phyloP scores from a whole-genome alignment of 2,113 vertebrate genomes.

The Plotosus lineatus region DNA sequence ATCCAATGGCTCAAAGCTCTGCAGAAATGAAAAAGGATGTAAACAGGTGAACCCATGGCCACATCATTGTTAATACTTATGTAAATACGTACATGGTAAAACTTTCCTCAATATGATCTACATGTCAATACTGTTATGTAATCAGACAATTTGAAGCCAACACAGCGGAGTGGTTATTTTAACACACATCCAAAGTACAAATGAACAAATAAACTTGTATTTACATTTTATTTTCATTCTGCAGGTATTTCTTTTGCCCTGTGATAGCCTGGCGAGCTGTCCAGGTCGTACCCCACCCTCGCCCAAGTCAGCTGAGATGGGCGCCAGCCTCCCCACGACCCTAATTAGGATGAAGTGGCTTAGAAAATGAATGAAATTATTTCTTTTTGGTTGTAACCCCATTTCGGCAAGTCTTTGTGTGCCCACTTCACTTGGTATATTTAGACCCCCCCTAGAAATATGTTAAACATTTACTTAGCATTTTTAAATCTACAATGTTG shows the following conservation, averaged over 20 bases:
- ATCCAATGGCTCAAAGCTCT: constrained; percentile 88
- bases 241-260: too few species aligned
- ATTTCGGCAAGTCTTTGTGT: neutral
- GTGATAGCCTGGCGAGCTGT: too few species aligned
- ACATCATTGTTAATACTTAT: neutral
- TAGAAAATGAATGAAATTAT: too few species aligned
- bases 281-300: too few species aligned
- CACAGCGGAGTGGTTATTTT: neutral
- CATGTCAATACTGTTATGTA: neutral
- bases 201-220: neutral
- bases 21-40: neutral
- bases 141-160: neutral
- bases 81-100: neutral
- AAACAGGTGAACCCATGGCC: neutral
- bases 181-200: neutral
- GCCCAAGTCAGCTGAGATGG: too few species aligned
- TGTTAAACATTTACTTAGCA: neutral
- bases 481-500: neutral
- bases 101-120: neutral
- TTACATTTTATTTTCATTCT: neutral
- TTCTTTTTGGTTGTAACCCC: neutral
- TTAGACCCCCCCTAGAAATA: neutral
- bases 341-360: too few species aligned
- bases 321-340: too few species aligned
- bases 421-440: neutral